Evolutionary conservation across 2,113 vertebrate species (phyloP), one percentile per base, ranked within the genome.

Genomic region (Ammodytes dubius): DNA sequence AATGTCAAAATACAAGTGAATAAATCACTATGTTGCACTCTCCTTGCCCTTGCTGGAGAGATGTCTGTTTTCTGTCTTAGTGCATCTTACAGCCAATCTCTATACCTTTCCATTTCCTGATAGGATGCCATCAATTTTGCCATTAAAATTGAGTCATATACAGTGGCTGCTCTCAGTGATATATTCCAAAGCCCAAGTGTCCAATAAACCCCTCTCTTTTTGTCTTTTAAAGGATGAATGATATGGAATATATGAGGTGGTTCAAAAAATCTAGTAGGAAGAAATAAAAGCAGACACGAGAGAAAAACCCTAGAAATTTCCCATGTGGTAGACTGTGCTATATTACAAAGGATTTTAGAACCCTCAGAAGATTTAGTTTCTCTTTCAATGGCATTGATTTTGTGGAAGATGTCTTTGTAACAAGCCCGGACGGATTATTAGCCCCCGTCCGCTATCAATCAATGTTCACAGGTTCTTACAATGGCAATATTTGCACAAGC

Each of bases 351-450:
- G 65, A 60, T 27, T n/a, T 40, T 68, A 77, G 70, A 75, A 85
- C 43, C 19, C 75, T 74, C 63, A 70, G 82, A 81, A 77, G 81
- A 92, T 91, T 92, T 81, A 91, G 68, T 79, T 88, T 88, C 84
- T 74, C 69, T 90, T 84, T 82, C 80, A 83, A 75, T 74, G 77
- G 74, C 87, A 93, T 92, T 92, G 89, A 94, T 92, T 92, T 91
- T 83, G 75, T 77, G 59, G 87, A 82, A 88, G 87, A 92, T 87
- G 88, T 88, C 88, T 93, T 87, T 93, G 91, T 87, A 87, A 86
- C 57, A 66, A 72, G 74, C 76, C 74, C 27, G 14, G 7, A 82
- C 88, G 83, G 27, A 27, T 27, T 27, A 91, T 92, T 89, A 88
- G 81, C 74, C 81, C 79, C 64, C 76, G 74, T 81, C 52, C 14